These are phyloP conservation scores for Odontomyia ornata DNA, from an alignment of 2,888 invertebrate species.

Conservation along the genomic window DNA sequence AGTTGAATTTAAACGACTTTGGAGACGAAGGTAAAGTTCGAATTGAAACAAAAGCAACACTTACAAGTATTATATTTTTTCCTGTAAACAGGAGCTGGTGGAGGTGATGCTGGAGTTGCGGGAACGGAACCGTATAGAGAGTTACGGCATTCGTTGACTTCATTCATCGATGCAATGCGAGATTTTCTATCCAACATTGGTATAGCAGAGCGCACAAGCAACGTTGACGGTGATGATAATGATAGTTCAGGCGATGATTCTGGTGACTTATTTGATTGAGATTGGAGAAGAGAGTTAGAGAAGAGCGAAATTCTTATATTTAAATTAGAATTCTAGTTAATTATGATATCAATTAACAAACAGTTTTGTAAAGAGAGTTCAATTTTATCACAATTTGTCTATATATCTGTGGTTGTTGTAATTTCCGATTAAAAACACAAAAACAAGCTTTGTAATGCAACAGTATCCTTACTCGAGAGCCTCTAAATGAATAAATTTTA, in stretches of 20 bases:
- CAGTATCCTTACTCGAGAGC: conserved; percentile 30
- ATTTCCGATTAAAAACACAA: conserved; percentile 31
- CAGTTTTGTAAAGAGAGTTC: conserved; percentile 44
- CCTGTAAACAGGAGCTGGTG: conserved; percentile 47
- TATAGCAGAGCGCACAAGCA: conserved; percentile 68
- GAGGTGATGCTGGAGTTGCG: conserved; percentile 59
- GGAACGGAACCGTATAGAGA: conserved; percentile 60
- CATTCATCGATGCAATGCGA: conserved; percentile 76
- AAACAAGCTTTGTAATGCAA: conserved; percentile 28
- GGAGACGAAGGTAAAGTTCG: conserved; percentile 49
- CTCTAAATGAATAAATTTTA: conserved; percentile 10
- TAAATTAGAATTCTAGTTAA: conserved; percentile 45
- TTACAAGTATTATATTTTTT: background rate
- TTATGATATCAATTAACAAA: conserved; percentile 32
- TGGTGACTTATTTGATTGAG: conserved; percentile 63
- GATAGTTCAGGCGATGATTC: conserved; percentile 67
- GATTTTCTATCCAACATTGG: conserved; percentile 75
- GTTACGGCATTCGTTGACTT: conserved; percentile 71
- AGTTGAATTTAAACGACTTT: conserved; percentile 55
- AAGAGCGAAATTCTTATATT: background rate
- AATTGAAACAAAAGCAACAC: conserved; percentile 11
- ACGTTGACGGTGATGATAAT: conserved; percentile 66
- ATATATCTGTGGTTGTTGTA: conserved; percentile 42
- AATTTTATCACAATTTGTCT: conserved; percentile 39
- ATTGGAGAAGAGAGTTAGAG: conserved; percentile 33